These are phyloP conservation scores for Nebria brevicollis DNA, from an alignment of 2,888 invertebrate species.

Conservation along the genomic window DNA sequence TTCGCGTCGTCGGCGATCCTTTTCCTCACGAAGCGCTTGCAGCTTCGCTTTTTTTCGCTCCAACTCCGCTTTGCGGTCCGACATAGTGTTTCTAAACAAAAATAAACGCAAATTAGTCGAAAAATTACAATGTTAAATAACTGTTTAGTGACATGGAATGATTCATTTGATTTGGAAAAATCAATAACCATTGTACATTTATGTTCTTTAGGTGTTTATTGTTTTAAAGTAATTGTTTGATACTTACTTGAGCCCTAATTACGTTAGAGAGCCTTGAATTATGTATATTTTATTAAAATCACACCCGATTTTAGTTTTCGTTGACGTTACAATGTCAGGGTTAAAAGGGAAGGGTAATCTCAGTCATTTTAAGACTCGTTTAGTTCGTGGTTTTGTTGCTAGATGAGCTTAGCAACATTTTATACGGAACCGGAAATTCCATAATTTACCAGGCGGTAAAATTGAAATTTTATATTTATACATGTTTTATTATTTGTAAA, in stretches of 20 bases:
- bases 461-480: too few species aligned
- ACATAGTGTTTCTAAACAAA: slow-evolving; percentile 65
- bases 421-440: too few species aligned
- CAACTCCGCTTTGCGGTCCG: slow-evolving; percentile 91
- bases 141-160: slow-evolving; percentile 1
- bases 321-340: not conserved
- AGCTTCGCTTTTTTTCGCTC: slow-evolving; percentile 93
- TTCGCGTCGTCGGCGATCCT: slow-evolving; percentile 84
- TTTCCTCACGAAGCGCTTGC: slow-evolving; percentile 89
- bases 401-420: not conserved
- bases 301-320: not conserved
- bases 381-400: not conserved
- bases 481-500: too few species aligned
- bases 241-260: not conserved
- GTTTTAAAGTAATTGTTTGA: not conserved
- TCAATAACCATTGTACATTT: not conserved
- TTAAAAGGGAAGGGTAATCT: not conserved
- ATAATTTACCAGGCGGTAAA: too few species aligned
- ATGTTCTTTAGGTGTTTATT: not conserved
- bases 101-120: not conserved
- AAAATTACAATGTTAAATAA: not conserved
- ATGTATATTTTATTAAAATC: not conserved
- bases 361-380: not conserved
- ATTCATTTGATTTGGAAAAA: slow-evolving; percentile 9
- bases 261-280: not conserved